A percentile compares a stretch with the other conserved stretches of the same genome.
phyloP scores from a whole-genome alignment of 2,113 vertebrate species.

The Sakesphorus luctuosus region DNA sequence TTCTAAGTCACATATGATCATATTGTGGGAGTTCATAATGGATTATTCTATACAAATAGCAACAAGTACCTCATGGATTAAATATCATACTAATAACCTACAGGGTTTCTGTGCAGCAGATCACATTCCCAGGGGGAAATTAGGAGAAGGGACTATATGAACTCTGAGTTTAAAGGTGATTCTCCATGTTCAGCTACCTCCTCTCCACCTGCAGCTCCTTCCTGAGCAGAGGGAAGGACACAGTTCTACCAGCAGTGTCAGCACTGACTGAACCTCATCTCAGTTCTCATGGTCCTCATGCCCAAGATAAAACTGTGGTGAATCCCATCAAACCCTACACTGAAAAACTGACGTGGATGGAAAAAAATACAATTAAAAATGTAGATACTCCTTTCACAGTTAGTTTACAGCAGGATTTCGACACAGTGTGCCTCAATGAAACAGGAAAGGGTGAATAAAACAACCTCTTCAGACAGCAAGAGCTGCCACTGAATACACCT shows the following conservation, averaged over 20 bases:
- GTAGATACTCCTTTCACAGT: rapidly evolving
- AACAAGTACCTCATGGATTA: neutral
- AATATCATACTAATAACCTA: neutral
- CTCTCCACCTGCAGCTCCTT: neutral
- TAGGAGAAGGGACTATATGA: neutral
- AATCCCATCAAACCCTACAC: neutral
- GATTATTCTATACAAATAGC: neutral
- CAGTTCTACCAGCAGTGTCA: neutral
- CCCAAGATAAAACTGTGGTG: neutral
- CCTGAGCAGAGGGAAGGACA: neutral
- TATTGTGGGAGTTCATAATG: neutral
- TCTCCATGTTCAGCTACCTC: neutral
- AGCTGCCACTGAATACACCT: neutral
- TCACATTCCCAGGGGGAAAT: neutral
- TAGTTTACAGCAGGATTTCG: neutral
- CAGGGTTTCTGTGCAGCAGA: neutral
- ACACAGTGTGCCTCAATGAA: rapidly evolving
- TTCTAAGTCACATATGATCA: neutral
- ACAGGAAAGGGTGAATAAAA: neutral
- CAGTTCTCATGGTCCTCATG: rapidly evolving
- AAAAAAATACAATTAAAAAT: neutral
- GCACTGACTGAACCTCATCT: neutral
- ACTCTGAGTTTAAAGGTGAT: neutral
- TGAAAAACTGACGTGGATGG: neutral
- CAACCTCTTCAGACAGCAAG: neutral